Conservation (phyloP, 1,140 invertebrate genomes). For the Listronotus bonariensis region DNA sequence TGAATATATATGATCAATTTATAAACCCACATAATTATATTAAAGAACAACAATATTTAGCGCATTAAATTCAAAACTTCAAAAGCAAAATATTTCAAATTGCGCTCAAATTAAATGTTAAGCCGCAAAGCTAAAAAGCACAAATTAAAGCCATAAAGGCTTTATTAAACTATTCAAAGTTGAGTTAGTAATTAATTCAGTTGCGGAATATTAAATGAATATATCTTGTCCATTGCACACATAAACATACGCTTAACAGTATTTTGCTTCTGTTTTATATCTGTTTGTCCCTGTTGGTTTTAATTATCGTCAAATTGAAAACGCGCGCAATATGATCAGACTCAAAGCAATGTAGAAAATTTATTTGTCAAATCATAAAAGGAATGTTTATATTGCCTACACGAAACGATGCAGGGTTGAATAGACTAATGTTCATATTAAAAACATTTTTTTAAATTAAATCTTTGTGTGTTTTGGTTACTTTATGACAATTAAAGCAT, state of each 20-base stretch:
- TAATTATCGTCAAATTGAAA: slow-evolving; percentile 51
- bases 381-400: slow-evolving; percentile 51
- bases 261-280: slow-evolving; percentile 47
- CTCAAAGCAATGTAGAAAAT: slow-evolving; percentile 48
- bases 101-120: slow-evolving; percentile 11
- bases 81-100: too few relatives aligned
- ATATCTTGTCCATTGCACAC: slow-evolving; percentile 33
- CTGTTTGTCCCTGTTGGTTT: slow-evolving; percentile 42
- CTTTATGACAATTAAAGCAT: too few relatives aligned
- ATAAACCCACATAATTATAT: not conserved
- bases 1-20: too few relatives aligned
- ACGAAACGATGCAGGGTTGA: slow-evolving; percentile 23
- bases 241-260: slow-evolving; percentile 35
- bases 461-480: too few relatives aligned
- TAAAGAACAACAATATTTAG: not conserved
- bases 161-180: slow-evolving; percentile 38
- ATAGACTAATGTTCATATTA: too few relatives aligned
- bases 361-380: slow-evolving; percentile 53
- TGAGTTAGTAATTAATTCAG: slow-evolving; percentile 35
- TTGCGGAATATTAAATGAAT: slow-evolving; percentile 32
- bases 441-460: too few relatives aligned
- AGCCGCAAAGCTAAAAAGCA: slow-evolving; percentile 19
- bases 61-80: not conserved
- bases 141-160: slow-evolving; percentile 33
- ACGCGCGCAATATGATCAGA: slow-evolving; percentile 45